A percentile compares a stretch with the other conserved stretches of the same genome.
These are phyloP conservation scores for Drosophila subquinaria DNA, from an alignment of 2,888 invertebrate species.

Conservation along the genomic window DNA sequence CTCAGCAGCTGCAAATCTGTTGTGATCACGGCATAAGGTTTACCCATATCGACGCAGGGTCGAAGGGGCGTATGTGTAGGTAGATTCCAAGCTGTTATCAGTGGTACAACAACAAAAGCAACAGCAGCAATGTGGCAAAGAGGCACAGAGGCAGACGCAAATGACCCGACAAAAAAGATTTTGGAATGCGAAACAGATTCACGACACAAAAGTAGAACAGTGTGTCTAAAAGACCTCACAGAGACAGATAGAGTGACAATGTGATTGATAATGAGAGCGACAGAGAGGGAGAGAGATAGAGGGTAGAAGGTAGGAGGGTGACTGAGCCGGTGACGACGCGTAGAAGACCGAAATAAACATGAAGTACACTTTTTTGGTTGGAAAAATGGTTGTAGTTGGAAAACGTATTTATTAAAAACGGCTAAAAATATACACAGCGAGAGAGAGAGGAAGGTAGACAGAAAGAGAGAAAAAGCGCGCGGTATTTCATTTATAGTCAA, in stretches of 20 bases:
- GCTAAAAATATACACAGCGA: constrained; percentile 49
- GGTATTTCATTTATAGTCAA: not conserved
- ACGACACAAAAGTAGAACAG: constrained; percentile 15
- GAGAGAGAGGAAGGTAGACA: not conserved
- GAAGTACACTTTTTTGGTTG: constrained; percentile 42
- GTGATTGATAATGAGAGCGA: not conserved
- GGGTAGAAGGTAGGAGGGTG: constrained; percentile 20
- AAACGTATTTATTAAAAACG: constrained; percentile 43
- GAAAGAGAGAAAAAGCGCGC: not conserved
- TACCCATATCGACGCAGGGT: constrained; percentile 7
- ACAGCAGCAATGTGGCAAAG: constrained; percentile 14
- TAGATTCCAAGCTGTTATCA: constrained; percentile 33
- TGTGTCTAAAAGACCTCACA: not conserved
- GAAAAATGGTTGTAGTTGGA: constrained; percentile 37
- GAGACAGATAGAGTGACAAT: constrained; percentile 1
- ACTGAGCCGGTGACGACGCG: constrained; percentile 11
- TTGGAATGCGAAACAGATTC: constrained; percentile 43
- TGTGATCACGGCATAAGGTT: not conserved
- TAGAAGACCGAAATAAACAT: constrained; percentile 44
- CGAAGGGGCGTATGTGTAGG: constrained; percentile 14
- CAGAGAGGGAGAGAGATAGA: not conserved
- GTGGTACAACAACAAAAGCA: constrained; percentile 20
- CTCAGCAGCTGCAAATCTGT: constrained; percentile 24
- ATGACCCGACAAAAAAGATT: constrained; percentile 36
- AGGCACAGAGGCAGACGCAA: constrained; percentile 22